These are phyloP conservation scores for Eulemur rufifrons DNA, from an alignment of 2,113 vertebrate species.

Conservation along the genomic window DNA sequence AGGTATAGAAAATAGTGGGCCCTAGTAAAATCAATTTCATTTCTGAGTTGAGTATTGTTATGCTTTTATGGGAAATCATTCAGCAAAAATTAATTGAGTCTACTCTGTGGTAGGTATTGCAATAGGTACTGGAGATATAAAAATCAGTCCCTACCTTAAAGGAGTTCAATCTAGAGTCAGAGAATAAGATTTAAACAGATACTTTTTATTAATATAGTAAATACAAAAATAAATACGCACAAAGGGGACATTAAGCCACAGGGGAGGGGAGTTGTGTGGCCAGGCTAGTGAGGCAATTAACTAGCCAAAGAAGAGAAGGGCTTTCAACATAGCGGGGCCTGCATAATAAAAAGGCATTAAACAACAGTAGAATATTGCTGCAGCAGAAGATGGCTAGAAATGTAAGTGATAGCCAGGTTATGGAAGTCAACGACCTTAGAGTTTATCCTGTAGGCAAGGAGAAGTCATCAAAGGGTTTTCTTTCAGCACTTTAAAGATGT, in stretches of 20 bases:
- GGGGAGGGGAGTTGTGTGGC: neutral
- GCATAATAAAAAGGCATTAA: neutral
- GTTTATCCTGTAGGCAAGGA: neutral
- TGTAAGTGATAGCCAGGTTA: neutral
- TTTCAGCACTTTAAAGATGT: neutral
- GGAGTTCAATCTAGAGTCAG: neutral
- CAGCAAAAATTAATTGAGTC: slow-evolving; percentile 8
- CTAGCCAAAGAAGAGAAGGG: neutral
- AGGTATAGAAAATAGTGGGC: slow-evolving; percentile 6
- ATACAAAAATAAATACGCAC: neutral
- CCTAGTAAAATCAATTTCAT: slow-evolving; percentile 38
- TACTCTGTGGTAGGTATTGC: neutral
- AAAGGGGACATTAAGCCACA: neutral
- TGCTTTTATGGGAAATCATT: neutral
- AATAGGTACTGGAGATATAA: neutral
- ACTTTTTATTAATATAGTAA: slow-evolving; percentile 17
- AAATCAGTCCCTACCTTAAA: neutral
- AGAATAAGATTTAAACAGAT: slow-evolving; percentile 1
- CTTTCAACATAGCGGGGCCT: neutral
- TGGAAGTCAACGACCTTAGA: neutral
- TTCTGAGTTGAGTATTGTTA: neutral
- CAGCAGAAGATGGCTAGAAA: neutral
- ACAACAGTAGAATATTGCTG: neutral
- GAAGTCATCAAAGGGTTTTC: neutral
- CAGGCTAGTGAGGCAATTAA: neutral